These are phyloP conservation scores for Streptopelia turtur DNA, from an alignment of 2,797 vertebrate species.

Conservation along the genomic window DNA sequence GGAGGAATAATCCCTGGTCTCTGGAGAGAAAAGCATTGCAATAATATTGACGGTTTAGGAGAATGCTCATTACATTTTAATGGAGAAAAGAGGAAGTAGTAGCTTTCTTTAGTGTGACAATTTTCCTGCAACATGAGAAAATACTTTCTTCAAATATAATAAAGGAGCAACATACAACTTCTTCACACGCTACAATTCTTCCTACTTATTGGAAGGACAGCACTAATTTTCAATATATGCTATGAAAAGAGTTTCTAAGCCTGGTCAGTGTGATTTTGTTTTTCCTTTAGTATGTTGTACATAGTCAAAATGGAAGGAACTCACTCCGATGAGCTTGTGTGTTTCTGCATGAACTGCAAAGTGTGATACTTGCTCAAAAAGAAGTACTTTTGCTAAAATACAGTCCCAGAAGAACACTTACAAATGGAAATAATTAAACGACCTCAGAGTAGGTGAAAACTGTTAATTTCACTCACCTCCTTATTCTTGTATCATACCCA, in stretches of 20 bases:
- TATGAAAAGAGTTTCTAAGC: not conserved
- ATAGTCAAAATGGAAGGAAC: not conserved
- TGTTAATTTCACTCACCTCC: constrained; percentile 43
- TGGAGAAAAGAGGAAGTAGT: not conserved
- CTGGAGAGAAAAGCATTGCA: not conserved
- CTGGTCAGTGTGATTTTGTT: not conserved
- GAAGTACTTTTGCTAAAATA: constrained; percentile 6
- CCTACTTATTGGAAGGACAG: not conserved
- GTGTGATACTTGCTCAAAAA: not conserved
- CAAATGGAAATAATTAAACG: constrained; percentile 60
- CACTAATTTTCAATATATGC: not conserved
- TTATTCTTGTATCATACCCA: constrained; percentile 35
- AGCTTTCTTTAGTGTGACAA: not conserved
- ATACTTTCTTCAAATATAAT: not conserved
- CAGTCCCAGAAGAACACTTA: not conserved
- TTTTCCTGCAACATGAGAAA: not conserved
- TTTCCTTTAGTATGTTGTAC: not conserved
- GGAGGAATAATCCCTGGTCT: not conserved
- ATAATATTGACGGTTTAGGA: not conserved
- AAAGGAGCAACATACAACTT: not conserved
- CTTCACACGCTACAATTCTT: not conserved
- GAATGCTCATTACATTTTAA: not conserved
- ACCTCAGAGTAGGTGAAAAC: constrained; percentile 47
- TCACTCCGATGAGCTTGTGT: not conserved
- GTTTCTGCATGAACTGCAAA: not conserved